Evolutionary conservation across 2,888 invertebrate genomes (phyloP).

Genomic region (Parthenolecanium corni): DNA sequence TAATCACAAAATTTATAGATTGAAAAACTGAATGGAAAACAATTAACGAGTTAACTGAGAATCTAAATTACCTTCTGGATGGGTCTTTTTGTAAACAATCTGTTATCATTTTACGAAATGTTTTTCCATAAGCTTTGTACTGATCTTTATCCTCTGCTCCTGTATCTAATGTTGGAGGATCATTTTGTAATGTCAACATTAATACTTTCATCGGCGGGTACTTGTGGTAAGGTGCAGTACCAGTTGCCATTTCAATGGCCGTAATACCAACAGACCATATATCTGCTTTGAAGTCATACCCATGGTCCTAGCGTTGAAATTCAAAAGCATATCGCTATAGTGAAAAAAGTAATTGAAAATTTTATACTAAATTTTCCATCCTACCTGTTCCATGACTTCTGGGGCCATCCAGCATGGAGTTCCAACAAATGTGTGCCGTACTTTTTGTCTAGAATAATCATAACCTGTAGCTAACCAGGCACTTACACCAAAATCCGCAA

Average conservation of each 20-base stretch:
- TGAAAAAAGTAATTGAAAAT: slow-evolving; percentile 35
- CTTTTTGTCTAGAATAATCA: slow-evolving; percentile 85
- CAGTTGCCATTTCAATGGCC: slow-evolving; percentile 96
- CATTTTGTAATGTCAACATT: slow-evolving; percentile 95
- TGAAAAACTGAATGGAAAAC: no score
- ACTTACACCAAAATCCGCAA: slow-evolving; percentile 97
- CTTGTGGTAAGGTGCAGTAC: slow-evolving; percentile 96
- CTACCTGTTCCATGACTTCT: slow-evolving; percentile 96
- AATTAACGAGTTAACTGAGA: neutral
- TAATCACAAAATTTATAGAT: no score
- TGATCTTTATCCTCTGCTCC: slow-evolving; percentile 93
- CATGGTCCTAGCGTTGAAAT: slow-evolving; percentile 56
- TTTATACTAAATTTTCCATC: no score
- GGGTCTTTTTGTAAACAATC: slow-evolving; percentile 96
- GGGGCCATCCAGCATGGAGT: slow-evolving; percentile 99
- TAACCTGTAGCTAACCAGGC: slow-evolving; percentile 93
- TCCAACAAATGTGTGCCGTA: slow-evolving; percentile 95
- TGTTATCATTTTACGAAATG: slow-evolving; percentile 89
- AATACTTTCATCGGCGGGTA: slow-evolving; percentile 99
- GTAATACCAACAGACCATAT: slow-evolving; percentile 93
- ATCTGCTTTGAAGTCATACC: slow-evolving; percentile 96
- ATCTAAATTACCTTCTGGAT: slow-evolving; percentile 51
- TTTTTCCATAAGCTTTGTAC: slow-evolving; percentile 94
- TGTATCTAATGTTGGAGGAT: slow-evolving; percentile 92
- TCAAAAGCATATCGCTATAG: no score